phyloP scores from a whole-genome alignment of 1,140 invertebrate species.

The Lasioglossum albipes region DNA sequence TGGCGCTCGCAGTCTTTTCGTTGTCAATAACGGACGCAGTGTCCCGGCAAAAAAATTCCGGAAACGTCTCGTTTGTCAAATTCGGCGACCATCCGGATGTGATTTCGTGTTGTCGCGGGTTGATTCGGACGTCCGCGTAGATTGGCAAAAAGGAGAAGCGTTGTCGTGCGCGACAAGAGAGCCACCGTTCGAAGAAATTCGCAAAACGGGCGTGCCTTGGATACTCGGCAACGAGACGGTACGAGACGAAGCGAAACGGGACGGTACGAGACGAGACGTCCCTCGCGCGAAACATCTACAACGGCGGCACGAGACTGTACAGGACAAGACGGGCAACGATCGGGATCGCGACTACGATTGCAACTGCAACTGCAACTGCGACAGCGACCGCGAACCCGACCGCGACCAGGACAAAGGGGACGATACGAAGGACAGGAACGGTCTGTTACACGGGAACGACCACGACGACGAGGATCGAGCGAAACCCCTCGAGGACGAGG shows the following conservation, averaged over 20 bases:
- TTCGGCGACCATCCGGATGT: conserved; percentile 39
- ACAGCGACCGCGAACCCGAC: conserved; percentile 12
- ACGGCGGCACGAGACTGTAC: conserved; percentile 4
- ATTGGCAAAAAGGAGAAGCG: neutral
- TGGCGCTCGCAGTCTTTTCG: conserved; percentile 70
- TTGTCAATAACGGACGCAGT: conserved; percentile 75
- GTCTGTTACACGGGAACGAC: too few relatives aligned
- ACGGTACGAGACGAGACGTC: conserved; percentile 3
- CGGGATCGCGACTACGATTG: conserved; percentile 10
- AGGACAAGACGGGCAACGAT: neutral
- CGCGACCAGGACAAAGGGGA: neutral
- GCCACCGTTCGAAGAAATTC: conserved; percentile 9
- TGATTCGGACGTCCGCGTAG: conserved; percentile 6
- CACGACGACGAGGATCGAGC: too few relatives aligned
- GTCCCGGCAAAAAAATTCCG: conserved; percentile 67
- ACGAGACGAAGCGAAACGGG: too few relatives aligned
- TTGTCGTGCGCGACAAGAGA: conserved; percentile 6
- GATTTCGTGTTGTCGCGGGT: conserved; percentile 30
- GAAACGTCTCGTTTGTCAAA: conserved; percentile 60
- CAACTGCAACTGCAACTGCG: conserved; percentile 13
- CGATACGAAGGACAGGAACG: too few relatives aligned
- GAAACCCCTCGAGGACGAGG: too few relatives aligned
- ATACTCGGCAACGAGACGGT: conserved; percentile 28
- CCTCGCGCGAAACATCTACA: conserved; percentile 33
- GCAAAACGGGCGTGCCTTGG: conserved; percentile 62